Evolutionary conservation across 2,797 vertebrate species (phyloP).

Genomic region (Alca torda): DNA sequence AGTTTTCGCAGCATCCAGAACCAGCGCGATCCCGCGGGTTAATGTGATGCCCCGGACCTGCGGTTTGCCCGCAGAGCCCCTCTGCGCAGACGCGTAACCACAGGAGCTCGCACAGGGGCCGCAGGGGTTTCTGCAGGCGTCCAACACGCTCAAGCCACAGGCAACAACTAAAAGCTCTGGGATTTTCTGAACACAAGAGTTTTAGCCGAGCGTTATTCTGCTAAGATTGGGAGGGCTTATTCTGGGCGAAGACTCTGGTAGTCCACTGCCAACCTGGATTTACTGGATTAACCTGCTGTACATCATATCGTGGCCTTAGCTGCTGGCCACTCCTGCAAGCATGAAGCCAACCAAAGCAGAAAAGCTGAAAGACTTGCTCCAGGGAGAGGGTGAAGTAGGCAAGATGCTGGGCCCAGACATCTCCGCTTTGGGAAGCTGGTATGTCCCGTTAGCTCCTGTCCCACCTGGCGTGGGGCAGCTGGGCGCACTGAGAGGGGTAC

Average conservation of each 20-base stretch:
- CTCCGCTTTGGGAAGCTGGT: background rate
- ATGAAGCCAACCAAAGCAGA: background rate
- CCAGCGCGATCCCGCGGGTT: background rate
- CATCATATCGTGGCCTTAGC: background rate
- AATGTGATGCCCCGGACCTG: accelerated
- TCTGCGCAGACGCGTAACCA: accelerated
- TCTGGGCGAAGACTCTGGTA: background rate
- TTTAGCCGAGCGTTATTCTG: background rate
- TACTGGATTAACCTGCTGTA: background rate
- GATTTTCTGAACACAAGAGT: background rate
- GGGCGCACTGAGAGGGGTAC: background rate
- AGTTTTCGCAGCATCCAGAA: background rate
- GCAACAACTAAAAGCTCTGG: background rate
- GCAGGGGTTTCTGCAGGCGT: background rate
- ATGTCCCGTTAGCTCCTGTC: background rate
- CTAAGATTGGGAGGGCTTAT: background rate
- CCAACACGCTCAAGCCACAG: background rate
- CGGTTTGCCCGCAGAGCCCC: background rate
- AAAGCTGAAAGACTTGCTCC: background rate
- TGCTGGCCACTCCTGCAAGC: background rate
- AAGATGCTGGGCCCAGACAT: background rate
- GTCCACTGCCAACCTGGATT: background rate
- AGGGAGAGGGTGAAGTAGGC: background rate
- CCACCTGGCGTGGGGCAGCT: background rate
- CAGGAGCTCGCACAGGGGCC: background rate